A percentile compares a stretch with the other conserved stretches of the same genome.
Evolutionary conservation across 1,140 invertebrate genomes (phyloP).

Genomic region (Notospermus geniculatus): DNA sequence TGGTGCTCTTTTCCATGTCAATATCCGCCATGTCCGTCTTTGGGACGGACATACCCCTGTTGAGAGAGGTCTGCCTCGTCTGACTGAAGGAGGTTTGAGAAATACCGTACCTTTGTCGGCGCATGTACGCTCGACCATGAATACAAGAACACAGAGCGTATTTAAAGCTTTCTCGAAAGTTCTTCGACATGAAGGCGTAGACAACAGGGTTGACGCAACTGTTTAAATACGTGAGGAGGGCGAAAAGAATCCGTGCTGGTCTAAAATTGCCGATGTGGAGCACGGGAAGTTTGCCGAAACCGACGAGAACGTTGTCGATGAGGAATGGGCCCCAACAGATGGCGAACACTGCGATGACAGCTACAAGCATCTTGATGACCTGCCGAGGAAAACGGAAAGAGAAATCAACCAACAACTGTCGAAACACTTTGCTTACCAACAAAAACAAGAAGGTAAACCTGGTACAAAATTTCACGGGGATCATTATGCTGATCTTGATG

Average conservation of each 20-base stretch:
- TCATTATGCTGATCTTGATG: no score
- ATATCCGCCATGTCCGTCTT: no score
- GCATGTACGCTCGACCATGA: not conserved
- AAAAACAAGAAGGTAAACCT: no score
- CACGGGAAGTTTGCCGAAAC: constrained; percentile 61
- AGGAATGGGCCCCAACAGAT: constrained; percentile 60
- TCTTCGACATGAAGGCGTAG: constrained; percentile 79
- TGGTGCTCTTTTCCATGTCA: no score
- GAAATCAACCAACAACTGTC: no score
- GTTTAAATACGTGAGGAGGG: constrained; percentile 61
- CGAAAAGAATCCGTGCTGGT: constrained; percentile 65
- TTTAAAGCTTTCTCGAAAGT: constrained; percentile 68
- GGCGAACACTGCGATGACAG: constrained; percentile 59
- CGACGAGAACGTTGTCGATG: constrained; percentile 46
- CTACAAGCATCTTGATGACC: constrained; percentile 60
- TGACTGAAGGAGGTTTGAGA: not conserved
- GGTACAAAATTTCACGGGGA: no score
- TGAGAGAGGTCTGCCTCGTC: constrained; percentile 2
- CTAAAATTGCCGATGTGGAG: constrained; percentile 62
- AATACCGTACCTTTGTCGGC: not conserved
- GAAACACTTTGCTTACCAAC: no score
- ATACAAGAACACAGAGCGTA: constrained; percentile 52
- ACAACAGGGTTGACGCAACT: constrained; percentile 76
- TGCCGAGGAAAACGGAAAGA: constrained; percentile 26
- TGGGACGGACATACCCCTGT: not conserved